These are phyloP conservation scores for Leptinotarsa haldemani DNA, from an alignment of 2,888 invertebrate species.

Conservation along the genomic window DNA sequence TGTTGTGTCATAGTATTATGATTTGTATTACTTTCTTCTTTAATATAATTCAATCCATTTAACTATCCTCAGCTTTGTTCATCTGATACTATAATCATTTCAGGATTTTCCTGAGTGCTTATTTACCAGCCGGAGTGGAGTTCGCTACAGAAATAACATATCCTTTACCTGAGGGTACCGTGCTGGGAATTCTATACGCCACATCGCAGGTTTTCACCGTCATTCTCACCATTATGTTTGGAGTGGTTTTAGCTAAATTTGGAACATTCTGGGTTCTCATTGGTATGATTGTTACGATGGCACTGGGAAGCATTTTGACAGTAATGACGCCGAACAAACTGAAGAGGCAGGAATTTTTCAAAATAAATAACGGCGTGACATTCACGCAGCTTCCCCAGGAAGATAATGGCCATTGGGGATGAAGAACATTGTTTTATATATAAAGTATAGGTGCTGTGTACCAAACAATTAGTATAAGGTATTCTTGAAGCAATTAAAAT, in stretches of 20 bases:
- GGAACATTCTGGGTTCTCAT: slow-evolving; percentile 54
- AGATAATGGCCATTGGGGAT: no score
- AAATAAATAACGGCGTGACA: no score
- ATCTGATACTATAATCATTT: slow-evolving; percentile 24
- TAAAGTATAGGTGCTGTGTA: no score
- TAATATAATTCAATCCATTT: no score
- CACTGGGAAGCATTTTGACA: slow-evolving; percentile 49
- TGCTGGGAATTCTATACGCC: slow-evolving; percentile 53
- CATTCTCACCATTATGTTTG: slow-evolving; percentile 46
- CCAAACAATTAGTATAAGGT: no score
- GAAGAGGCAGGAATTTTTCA: slow-evolving; percentile 46
- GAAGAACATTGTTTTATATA: no score
- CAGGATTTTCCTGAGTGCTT: slow-evolving; percentile 55
- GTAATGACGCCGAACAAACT: slow-evolving; percentile 50
- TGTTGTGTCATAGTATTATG: no score
- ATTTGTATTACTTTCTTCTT: no score
- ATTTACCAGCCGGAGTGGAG: slow-evolving; percentile 55
- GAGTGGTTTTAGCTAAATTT: slow-evolving; percentile 39
- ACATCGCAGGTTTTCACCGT: slow-evolving; percentile 52
- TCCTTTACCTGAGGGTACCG: slow-evolving; percentile 55
- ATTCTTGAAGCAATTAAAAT: no score
- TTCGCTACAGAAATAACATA: slow-evolving; percentile 55
- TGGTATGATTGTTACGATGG: slow-evolving; percentile 41
- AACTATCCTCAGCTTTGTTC: no score
- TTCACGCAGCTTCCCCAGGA: no score